These are phyloP conservation scores for Radopholus similis DNA, from an alignment of 1,140 invertebrate genomes.

Conservation along the genomic window DNA sequence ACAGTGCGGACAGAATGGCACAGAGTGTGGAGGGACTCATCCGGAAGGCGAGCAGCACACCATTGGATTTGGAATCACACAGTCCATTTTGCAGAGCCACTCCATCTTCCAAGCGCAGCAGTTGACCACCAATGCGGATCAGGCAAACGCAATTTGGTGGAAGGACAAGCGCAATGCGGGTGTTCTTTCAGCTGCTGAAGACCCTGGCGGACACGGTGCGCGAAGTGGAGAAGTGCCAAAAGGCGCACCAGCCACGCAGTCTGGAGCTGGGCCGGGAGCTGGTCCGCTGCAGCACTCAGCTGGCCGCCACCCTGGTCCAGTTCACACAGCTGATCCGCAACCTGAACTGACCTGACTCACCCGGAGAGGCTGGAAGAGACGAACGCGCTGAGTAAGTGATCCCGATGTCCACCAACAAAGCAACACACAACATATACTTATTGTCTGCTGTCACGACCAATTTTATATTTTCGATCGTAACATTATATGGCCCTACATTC, in stretches of 20 bases:
- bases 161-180: background rate
- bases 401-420: no score
- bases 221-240: conserved; percentile 24
- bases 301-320: conserved; percentile 31
- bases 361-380: background rate
- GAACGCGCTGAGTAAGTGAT: no score
- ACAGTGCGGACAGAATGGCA: conserved; percentile 21
- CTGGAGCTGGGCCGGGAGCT: conserved; percentile 18
- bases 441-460: no score
- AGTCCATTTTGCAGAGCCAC: no score
- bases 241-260: background rate
- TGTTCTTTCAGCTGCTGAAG: conserved; percentile 20
- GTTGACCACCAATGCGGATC: conserved; percentile 28
- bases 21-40: conserved; percentile 13
- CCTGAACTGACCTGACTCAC: conserved; percentile 1
- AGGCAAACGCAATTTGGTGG: conserved; percentile 9
- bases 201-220: conserved; percentile 20
- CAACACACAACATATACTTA: no score
- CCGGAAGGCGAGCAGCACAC: no score
- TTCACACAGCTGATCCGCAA: conserved; percentile 20
- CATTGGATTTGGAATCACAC: no score
- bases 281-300: conserved; percentile 14
- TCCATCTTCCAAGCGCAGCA: conserved; percentile 34
- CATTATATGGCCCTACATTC: no score
- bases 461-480: no score